Evolutionary conservation across 2,797 vertebrate species (phyloP).

Genomic region (Podarcis lilfordi): DNA sequence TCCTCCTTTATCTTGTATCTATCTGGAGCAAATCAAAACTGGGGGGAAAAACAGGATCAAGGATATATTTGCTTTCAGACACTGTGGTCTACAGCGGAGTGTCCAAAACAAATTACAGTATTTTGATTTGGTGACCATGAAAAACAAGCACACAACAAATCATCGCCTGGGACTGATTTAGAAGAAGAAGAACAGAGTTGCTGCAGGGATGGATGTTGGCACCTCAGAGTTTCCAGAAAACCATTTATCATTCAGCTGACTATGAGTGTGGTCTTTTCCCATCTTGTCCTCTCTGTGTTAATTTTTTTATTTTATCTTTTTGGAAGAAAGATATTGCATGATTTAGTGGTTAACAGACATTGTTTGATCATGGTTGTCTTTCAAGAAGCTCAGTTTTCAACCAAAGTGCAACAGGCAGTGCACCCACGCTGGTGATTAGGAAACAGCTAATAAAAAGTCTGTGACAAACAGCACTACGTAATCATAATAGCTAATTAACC

Average conservation of each 20-base stretch:
- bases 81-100: neutral
- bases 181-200: neutral
- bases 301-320: neutral
- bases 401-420: neutral
- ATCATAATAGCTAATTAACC: neutral
- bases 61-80: neutral
- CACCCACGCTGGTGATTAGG: neutral
- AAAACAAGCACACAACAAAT: conserved; percentile 39
- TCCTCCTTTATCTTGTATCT: conserved; percentile 16
- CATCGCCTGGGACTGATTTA: neutral
- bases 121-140: conserved; percentile 20
- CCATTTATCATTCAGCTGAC: neutral
- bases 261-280: neutral
- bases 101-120: conserved; percentile 22
- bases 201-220: neutral
- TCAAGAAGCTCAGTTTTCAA: neutral
- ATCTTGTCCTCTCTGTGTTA: neutral
- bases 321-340: neutral
- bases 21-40: conserved; percentile 10
- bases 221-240: conserved; percentile 37
- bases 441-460: neutral
- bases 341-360: neutral
- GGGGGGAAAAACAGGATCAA: neutral
- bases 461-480: neutral
- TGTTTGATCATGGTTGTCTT: neutral